phyloP scores from a whole-genome alignment of 2,888 invertebrate species.

The Scaptomyza flava region DNA sequence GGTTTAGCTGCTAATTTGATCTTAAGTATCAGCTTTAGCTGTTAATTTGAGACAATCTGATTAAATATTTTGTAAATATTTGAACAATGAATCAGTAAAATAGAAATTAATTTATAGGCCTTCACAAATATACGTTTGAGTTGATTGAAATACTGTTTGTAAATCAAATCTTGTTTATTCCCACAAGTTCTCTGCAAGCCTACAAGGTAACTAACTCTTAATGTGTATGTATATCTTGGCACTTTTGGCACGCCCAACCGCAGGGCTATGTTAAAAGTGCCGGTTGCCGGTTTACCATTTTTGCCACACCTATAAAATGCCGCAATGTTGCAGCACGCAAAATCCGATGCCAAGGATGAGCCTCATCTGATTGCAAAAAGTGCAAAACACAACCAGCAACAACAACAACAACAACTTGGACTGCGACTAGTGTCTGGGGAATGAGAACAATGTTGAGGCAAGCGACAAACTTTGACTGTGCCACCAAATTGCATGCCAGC shows the following conservation, averaged over 20 bases:
- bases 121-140: neutral
- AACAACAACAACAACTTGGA: slow-evolving; percentile 1
- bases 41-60: no score
- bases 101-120: no score
- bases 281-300: slow-evolving; percentile 19
- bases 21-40: no score
- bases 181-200: neutral
- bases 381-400: slow-evolving; percentile 22
- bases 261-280: slow-evolving; percentile 26
- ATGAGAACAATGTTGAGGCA: slow-evolving; percentile 46
- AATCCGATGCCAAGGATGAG: slow-evolving; percentile 38
- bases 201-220: neutral
- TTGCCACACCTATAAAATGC: slow-evolving; percentile 54
- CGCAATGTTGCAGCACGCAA: slow-evolving; percentile 43
- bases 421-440: slow-evolving; percentile 14
- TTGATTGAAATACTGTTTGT: neutral
- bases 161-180: neutral
- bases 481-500: slow-evolving; percentile 59
- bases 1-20: no score
- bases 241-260: slow-evolving; percentile 18
- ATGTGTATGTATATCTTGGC: neutral
- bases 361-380: slow-evolving; percentile 52
- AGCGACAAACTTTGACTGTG: slow-evolving; percentile 56
- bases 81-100: no score
- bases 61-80: no score